These are phyloP conservation scores for Calephelis virginiensis DNA, from an alignment of 1,140 invertebrate genomes.

Conservation along the genomic window DNA sequence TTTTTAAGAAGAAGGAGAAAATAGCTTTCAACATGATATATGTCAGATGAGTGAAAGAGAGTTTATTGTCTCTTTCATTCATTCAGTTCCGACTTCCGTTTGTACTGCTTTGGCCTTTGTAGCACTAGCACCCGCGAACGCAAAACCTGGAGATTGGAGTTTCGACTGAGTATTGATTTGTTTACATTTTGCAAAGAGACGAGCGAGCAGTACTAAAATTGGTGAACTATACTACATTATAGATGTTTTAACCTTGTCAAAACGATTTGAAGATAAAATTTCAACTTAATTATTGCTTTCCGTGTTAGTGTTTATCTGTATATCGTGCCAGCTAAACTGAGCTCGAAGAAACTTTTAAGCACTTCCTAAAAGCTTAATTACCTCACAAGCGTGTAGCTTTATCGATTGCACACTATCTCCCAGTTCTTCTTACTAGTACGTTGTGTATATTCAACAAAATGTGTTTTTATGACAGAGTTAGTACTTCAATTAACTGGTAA, in stretches of 20 bases:
- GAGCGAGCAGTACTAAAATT: slow-evolving; percentile 1
- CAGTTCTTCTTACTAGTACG: slow-evolving; percentile 15
- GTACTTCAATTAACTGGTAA: slow-evolving; percentile 1
- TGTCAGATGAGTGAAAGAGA: slow-evolving; percentile 29
- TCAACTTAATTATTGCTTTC: slow-evolving; percentile 65
- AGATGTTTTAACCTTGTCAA: slow-evolving; percentile 66
- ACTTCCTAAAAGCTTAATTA: slow-evolving; percentile 62
- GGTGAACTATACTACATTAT: slow-evolving; percentile 32
- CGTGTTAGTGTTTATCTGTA: slow-evolving; percentile 66
- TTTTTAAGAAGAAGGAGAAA: background rate
- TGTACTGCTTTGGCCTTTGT: too few species aligned
- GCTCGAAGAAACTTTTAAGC: slow-evolving; percentile 53
- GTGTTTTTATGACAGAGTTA: background rate
- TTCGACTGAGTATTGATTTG: slow-evolving; percentile 69
- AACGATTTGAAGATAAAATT: slow-evolving; percentile 68
- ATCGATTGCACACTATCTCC: slow-evolving; percentile 56
- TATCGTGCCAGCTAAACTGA: slow-evolving; percentile 56
- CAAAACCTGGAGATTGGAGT: slow-evolving; percentile 32
- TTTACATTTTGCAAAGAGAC: slow-evolving; percentile 49
- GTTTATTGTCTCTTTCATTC: slow-evolving; percentile 29
- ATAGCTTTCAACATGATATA: slow-evolving; percentile 21
- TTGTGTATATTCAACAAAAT: background rate
- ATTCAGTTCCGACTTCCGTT: background rate
- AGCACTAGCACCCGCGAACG: slow-evolving; percentile 59
- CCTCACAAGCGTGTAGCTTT: slow-evolving; percentile 54